Base-by-base conservation (phyloP, 2,113 vertebrate genomes). In the Sceloporus undulatus region DNA sequence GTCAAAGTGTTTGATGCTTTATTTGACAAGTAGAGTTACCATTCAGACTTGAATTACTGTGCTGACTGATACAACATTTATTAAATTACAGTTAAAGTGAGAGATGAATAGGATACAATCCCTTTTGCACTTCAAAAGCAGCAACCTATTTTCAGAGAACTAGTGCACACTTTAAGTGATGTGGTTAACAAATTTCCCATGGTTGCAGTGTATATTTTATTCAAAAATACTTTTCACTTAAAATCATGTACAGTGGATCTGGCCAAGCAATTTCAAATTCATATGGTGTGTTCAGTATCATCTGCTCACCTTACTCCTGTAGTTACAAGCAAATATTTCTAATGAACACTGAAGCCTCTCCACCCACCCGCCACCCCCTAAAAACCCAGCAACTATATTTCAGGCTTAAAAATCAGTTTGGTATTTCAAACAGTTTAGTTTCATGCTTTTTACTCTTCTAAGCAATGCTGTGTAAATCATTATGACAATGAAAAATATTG, bases 221-320 rank as follows among this genome's bases (percentile, higher is more conserved):
- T 73, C 82, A 16, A 85, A 52, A 82, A 65, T 34, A 23, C n/a
- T 18, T 92, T 78, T 89, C 25, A 4, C n/a, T 59, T 74, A 48
- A 16, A 81, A 59, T 0, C 0, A 5, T 0, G 68, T 84, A 42
- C 18, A 3, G 18, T 8, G 18, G 4, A 18, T 54, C 25, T 54
- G 16, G 4, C 25, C 48, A 19, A 62, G 29, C 48, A 81, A 38
- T 25, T 56, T 65, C 65, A 27, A 7, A 14, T 42, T 82, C 21
- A 66, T 9, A 65, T 48, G 42, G 42, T 40, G 9, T 65, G 5
- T 10, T 82, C 79, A 66, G 38, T 29, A 70, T 2, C 25, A 6
- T 2, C 23, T 68, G 2, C 21, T 70, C 65, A 6, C 11, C 29
- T 9, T 70, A 38, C 16, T 16, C 65, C 54, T 48, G 14, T 70